These are phyloP conservation scores for Crepidodera aurea DNA, from an alignment of 2,888 invertebrate species.

Conservation along the genomic window DNA sequence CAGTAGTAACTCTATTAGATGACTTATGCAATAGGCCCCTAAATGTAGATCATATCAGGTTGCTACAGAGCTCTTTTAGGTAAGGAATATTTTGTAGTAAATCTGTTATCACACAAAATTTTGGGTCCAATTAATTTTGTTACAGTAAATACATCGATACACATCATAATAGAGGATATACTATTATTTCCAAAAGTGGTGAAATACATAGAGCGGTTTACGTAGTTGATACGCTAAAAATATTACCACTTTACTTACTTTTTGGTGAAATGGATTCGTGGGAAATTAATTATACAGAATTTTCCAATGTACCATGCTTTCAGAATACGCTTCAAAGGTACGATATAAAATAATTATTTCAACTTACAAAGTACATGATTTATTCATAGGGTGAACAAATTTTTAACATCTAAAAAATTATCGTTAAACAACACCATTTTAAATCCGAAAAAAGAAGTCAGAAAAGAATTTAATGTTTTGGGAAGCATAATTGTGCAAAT, in stretches of 20 bases:
- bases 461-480: slow-evolving; percentile 32
- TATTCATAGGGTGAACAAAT: background rate
- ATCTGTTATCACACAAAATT: slow-evolving; percentile 67
- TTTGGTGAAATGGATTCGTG: slow-evolving; percentile 94
- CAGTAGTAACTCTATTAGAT: slow-evolving; percentile 71
- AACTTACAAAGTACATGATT: background rate
- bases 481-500: slow-evolving; percentile 66
- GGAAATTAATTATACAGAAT: slow-evolving; percentile 81
- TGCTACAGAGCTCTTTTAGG: slow-evolving; percentile 62
- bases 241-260: slow-evolving; percentile 62
- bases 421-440: slow-evolving; percentile 29
- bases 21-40: slow-evolving; percentile 65
- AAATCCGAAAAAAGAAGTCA: slow-evolving; percentile 8
- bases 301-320: slow-evolving; percentile 79
- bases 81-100: slow-evolving; percentile 40
- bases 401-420: background rate
- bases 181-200: slow-evolving; percentile 61
- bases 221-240: background rate
- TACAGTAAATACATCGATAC: slow-evolving; percentile 27
- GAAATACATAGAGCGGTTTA: slow-evolving; percentile 34
- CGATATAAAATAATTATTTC: background rate
- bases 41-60: slow-evolving; percentile 48
- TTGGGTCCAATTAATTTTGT: too few relatives aligned
- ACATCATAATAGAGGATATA: slow-evolving; percentile 70
- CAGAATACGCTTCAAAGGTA: slow-evolving; percentile 74